A percentile compares a stretch with the other conserved stretches of the same genome.
These are phyloP conservation scores for Prolemur simus DNA, from an alignment of 2,113 vertebrate genomes.

Conservation along the genomic window DNA sequence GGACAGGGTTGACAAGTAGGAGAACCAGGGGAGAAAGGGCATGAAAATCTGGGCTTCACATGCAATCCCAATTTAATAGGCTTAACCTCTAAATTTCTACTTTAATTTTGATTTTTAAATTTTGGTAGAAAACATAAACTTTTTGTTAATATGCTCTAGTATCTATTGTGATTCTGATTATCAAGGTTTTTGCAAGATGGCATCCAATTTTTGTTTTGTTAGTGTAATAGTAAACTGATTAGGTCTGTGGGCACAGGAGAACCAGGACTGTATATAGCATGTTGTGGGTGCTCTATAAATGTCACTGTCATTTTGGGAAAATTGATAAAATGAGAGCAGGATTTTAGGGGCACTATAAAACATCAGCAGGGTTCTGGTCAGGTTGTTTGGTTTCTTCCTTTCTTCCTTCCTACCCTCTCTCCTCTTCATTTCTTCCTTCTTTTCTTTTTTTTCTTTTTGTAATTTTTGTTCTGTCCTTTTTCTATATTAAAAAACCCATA, in stretches of 20 bases:
- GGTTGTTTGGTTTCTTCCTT: neutral
- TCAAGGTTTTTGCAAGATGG: neutral
- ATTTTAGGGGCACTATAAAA: neutral
- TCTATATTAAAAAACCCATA: slow-evolving; percentile 17
- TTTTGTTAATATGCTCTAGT: neutral
- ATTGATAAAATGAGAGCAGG: neutral
- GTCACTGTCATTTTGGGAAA: neutral
- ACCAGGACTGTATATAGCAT: neutral
- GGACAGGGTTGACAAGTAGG: neutral
- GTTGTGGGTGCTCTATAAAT: neutral
- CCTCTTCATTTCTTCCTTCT: neutral
- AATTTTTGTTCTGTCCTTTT: slow-evolving; percentile 17
- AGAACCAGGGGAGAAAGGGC: neutral
- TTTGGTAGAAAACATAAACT: neutral
- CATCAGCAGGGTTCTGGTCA: neutral
- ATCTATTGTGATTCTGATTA: neutral
- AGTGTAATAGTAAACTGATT: neutral
- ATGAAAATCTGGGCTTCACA: neutral
- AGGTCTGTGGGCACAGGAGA: neutral
- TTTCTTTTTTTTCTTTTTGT: neutral
- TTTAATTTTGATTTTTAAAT: slow-evolving; percentile 16
- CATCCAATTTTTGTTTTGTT: neutral
- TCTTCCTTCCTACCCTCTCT: neutral
- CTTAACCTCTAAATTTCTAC: neutral
- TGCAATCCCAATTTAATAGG: neutral